Conservation (phyloP, 2,113 vertebrate species). For the Nerophis ophidion region DNA sequence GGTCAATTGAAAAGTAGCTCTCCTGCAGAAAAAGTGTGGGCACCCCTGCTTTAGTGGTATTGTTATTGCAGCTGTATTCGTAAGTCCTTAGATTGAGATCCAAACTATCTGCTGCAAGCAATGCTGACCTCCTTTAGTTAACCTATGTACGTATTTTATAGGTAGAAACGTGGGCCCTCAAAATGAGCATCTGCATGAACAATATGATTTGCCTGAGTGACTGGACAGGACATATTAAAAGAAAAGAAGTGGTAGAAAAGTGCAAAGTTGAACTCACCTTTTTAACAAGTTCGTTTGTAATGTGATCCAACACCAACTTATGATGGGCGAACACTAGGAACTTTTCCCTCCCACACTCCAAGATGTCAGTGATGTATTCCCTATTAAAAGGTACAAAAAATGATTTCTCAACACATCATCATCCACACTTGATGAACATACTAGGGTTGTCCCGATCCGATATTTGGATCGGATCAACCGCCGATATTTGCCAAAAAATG, state of each 20-base stretch:
- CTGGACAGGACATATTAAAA: too few relatives aligned
- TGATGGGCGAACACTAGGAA: conserved; percentile 98
- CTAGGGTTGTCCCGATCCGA: too few relatives aligned
- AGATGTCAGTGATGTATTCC: conserved; percentile 87
- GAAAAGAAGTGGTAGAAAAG: too few relatives aligned
- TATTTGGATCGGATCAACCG: too few relatives aligned
- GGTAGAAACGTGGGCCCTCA: too few relatives aligned
- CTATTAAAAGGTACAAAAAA: conserved; percentile 53
- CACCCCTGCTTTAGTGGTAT: too few relatives aligned
- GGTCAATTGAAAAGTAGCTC: too few relatives aligned
- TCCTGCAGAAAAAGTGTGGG: too few relatives aligned
- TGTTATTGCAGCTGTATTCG: background rate
- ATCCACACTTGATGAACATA: background rate
- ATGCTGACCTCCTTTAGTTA: background rate
- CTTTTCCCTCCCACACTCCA: conserved; percentile 91
- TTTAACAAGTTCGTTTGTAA: conserved; percentile 76
- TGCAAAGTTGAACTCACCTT: conserved; percentile 71
- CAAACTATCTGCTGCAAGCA: background rate
- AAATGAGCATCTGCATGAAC: too few relatives aligned
- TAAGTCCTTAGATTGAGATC: background rate
- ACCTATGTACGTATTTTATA: background rate
- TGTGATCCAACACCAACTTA: conserved; percentile 81
- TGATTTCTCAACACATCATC: background rate
- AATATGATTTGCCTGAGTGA: too few relatives aligned
- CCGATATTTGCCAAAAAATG: too few relatives aligned